Evolutionary conservation across 2,888 invertebrate genomes (phyloP).

Genomic region (Eilema sororculum): DNA sequence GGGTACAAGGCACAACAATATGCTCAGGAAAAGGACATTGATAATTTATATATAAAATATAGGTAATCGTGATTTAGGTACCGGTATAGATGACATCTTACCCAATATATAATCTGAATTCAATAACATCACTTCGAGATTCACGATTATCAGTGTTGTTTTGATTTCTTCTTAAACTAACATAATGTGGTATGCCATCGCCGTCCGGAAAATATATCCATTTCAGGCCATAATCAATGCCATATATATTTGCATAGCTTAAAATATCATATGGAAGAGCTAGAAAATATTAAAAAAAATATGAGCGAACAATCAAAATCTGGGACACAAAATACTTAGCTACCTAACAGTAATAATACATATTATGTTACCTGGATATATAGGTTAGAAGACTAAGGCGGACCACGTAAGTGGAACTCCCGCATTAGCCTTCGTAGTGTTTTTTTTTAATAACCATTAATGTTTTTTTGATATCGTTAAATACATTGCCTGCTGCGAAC

Average conservation of each 20-base stretch:
- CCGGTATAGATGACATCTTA: conserved; percentile 46
- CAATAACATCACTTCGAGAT: conserved; percentile 54
- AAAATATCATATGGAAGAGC: conserved; percentile 23
- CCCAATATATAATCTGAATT: conserved; percentile 76
- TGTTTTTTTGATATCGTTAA: too few species aligned
- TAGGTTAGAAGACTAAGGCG: too few species aligned
- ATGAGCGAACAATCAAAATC: not conserved
- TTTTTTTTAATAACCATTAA: too few species aligned
- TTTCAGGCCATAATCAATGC: conserved; percentile 70
- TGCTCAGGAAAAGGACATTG: too few species aligned
- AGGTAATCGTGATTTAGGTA: not conserved
- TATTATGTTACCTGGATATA: too few species aligned
- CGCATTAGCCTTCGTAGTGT: too few species aligned
- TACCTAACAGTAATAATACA: too few species aligned
- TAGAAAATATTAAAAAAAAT: conserved; percentile 16
- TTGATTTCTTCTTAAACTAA: conserved; percentile 54
- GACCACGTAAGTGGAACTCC: too few species aligned
- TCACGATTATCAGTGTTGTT: conserved; percentile 26
- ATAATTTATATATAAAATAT: not conserved
- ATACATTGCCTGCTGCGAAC: too few species aligned
- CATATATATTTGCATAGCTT: conserved; percentile 39
- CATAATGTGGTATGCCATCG: conserved; percentile 65
- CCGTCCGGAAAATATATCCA: conserved; percentile 82
- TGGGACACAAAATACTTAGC: not conserved
- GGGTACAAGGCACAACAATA: too few species aligned